Base-by-base conservation (phyloP, 92 coral and sea anemone species). In the Siderastrea siderea region DNA sequence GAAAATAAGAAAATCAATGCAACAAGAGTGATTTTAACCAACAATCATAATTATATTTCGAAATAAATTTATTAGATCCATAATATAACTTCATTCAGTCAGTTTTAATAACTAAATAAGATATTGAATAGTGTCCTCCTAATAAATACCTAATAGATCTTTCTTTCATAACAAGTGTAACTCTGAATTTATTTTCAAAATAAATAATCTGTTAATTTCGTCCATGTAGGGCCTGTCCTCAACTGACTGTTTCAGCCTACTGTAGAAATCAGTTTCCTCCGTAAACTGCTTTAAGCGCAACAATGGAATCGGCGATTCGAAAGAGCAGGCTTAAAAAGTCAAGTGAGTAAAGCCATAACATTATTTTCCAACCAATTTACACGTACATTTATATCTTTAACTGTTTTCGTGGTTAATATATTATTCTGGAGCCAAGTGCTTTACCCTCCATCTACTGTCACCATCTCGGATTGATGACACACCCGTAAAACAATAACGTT, bases 201-300 rank as follows among this genome's bases (percentile, higher is more conserved):
- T 84, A 84, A 84, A 84, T 84, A 84, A 84, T 84, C 60, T 84
- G 63, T 73, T 73, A 43, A 81, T 82, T 82, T 82, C 62, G 47
- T 44, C 58, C 78, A 71, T 2, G 7, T 60, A 11, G 19, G 78
- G 53, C 14, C 57, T 69, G 86, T 82, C 70, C 67, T 70, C 49
- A 81, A 12, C 10, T 82, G 68, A 78, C 15, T 47, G 19, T 78
- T 78, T 47, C n/a, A 60, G 45, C 63, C 64, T 26, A 5, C 51
- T 47, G 4, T 47, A 19, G 7, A 9, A 10, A 10, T 14, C 3
- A 10, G 3, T 10, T 60, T 10, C 65, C 65, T 60, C 3, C 0
- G 65, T 60, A 1, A 15, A 14, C 13, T 26, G 38, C 38, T 26
- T 26, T 26, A 26, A 26, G 38, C 0, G 38, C 38, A 26, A 26